Percentiles rank a stretch among this genome's conserved stretches.
Evolutionary conservation across 2,888 invertebrate genomes (phyloP).

Genomic region (Oeneis ivallda): DNA sequence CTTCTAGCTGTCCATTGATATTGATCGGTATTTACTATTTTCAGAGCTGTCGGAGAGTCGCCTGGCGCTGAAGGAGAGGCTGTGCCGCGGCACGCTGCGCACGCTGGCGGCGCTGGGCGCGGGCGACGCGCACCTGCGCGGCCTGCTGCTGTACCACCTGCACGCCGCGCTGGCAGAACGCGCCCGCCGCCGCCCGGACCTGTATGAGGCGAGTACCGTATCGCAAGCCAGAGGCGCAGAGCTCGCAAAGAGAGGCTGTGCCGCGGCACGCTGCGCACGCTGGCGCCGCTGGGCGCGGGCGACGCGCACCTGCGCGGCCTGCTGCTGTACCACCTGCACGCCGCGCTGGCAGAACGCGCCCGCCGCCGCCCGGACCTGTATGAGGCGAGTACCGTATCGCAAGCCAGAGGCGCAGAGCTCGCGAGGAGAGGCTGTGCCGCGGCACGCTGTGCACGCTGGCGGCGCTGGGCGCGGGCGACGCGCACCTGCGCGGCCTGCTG

Average conservation of each 20-base stretch:
- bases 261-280: constrained; percentile 80
- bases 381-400: constrained; percentile 53
- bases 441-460: constrained; percentile 81
- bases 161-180: constrained; percentile 79
- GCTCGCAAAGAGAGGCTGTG: constrained; percentile 84
- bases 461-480: constrained; percentile 81
- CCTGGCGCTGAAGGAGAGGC: constrained; percentile 80
- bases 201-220: constrained; percentile 61
- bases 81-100: constrained; percentile 83
- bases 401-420: too few species aligned
- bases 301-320: constrained; percentile 77
- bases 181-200: constrained; percentile 70
- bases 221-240: constrained; percentile 63
- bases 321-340: constrained; percentile 78
- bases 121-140: constrained; percentile 80
- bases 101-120: constrained; percentile 80
- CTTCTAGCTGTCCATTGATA: neutral
- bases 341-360: constrained; percentile 77
- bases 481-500: constrained; percentile 75
- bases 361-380: constrained; percentile 69
- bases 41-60: constrained; percentile 82
- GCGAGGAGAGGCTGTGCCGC: constrained; percentile 83
- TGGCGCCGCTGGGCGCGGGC: constrained; percentile 82
- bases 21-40: constrained; percentile 41
- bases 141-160: constrained; percentile 76